These are phyloP conservation scores for Cairina moschata DNA, from an alignment of 2,113 vertebrate species.

Conservation along the genomic window DNA sequence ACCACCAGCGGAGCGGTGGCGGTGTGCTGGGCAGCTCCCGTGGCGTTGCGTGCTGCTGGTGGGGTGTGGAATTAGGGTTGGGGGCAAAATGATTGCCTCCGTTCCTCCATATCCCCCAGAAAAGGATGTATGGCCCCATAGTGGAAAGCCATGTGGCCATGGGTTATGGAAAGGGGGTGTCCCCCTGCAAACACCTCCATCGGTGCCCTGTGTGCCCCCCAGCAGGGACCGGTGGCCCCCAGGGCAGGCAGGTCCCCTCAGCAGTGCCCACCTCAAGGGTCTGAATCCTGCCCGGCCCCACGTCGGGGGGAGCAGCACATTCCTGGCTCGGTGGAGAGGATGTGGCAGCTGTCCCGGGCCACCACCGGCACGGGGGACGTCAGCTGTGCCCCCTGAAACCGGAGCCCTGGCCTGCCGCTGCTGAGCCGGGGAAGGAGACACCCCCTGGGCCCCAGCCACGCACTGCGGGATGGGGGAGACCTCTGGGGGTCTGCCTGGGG, in stretches of 20 bases:
- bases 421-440: background rate
- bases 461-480: accelerated
- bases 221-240: background rate
- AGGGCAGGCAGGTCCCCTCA: background rate
- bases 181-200: background rate
- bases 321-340: background rate
- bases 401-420: background rate
- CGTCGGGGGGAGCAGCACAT: background rate
- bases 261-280: accelerated
- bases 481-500: background rate
- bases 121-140: background rate
- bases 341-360: slow-evolving; percentile 28
- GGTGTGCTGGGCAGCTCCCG: background rate
- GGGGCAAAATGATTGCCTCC: background rate
- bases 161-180: background rate
- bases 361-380: accelerated
- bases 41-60: background rate
- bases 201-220: background rate
- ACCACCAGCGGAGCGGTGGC: accelerated
- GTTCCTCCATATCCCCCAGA: background rate
- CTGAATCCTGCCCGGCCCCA: background rate
- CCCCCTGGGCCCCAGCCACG: accelerated
- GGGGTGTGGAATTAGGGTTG: background rate
- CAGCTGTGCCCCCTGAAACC: slow-evolving; percentile 34
- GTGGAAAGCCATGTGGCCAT: accelerated